Conservation (phyloP, 2,888 invertebrate species). For the Apamea anceps region DNA sequence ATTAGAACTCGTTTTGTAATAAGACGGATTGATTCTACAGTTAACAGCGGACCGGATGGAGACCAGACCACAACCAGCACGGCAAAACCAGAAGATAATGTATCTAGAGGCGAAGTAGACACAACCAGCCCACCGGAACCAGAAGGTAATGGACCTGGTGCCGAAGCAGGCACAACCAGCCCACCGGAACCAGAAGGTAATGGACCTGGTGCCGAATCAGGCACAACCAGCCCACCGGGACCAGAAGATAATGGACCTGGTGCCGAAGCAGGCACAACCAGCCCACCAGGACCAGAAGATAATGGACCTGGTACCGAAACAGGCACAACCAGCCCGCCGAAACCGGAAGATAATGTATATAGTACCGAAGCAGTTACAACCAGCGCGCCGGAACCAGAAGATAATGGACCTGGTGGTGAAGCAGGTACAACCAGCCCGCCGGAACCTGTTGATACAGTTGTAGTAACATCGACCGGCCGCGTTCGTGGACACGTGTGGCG, state of each 20-base stretch:
- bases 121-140: neutral
- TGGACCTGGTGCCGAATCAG: neutral
- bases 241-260: neutral
- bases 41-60: too few species aligned
- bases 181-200: neutral
- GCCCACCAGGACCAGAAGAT: neutral
- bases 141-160: too few species aligned
- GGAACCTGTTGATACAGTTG: conserved; percentile 2
- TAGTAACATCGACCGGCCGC: conserved; percentile 74
- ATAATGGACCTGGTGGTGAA: neutral
- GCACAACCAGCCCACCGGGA: neutral
- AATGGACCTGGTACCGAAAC: neutral
- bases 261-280: neutral
- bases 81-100: too few species aligned
- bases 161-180: neutral
- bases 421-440: neutral
- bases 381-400: neutral
- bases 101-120: too few species aligned
- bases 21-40: neutral
- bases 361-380: neutral
- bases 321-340: neutral
- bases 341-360: neutral
- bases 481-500: conserved; percentile 73
- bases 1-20: neutral
- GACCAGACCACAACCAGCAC: too few species aligned